Evolutionary conservation across 2,888 invertebrate genomes (phyloP).

Genomic region (Synergus umbraculus): DNA sequence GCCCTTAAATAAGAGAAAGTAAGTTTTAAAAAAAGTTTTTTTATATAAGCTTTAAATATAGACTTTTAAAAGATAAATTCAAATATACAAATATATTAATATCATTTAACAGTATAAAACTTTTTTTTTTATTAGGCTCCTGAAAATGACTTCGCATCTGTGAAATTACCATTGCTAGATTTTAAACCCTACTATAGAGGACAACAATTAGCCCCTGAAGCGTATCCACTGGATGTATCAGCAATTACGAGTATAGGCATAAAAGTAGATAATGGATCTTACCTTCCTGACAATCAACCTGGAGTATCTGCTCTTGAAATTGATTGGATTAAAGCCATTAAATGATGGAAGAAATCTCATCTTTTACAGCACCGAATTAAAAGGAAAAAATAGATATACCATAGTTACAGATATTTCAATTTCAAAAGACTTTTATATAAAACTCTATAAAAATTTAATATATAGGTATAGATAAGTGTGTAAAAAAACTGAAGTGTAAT

Average conservation of each 20-base stretch:
- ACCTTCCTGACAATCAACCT: slow-evolving; percentile 76
- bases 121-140: slow-evolving; percentile 64
- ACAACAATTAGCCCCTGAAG: slow-evolving; percentile 64
- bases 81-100: neutral
- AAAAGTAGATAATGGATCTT: slow-evolving; percentile 77
- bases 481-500: neutral
- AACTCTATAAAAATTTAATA: neutral
- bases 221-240: slow-evolving; percentile 73
- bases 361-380: neutral
- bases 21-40: neutral
- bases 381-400: neutral
- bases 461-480: neutral
- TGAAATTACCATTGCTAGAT: slow-evolving; percentile 71
- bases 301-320: slow-evolving; percentile 77
- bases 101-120: neutral
- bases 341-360: slow-evolving; percentile 52
- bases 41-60: neutral
- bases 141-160: slow-evolving; percentile 64
- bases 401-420: neutral
- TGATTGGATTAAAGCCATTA: slow-evolving; percentile 75
- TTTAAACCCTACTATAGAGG: slow-evolving; percentile 77
- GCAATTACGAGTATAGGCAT: slow-evolving; percentile 76
- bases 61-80: neutral
- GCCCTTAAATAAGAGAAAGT: no score
- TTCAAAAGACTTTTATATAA: neutral